Percentiles rank a stretch among this genome's conserved stretches.
Conservation (phyloP, 2,113 vertebrate species). For the Proteles cristata region DNA sequence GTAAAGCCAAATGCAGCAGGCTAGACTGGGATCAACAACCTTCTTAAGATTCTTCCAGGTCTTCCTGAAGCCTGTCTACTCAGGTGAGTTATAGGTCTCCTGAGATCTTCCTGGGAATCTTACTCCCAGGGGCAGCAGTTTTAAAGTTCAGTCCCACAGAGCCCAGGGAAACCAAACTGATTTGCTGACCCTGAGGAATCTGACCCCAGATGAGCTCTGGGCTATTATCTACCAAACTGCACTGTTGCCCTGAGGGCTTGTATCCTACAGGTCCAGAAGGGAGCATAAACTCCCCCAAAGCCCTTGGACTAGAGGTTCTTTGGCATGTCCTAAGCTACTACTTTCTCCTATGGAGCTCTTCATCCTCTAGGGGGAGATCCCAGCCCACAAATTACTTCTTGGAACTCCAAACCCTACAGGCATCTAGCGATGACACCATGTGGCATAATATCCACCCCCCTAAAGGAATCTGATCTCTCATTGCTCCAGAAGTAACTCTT, state of each 20-base stretch:
- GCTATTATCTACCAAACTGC: background rate
- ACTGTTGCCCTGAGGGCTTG: background rate
- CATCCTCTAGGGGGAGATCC: background rate
- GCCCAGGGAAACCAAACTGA: background rate
- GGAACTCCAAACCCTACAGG: background rate
- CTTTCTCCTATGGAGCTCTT: background rate
- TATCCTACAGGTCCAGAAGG: background rate
- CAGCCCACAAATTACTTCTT: background rate
- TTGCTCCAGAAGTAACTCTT: slow-evolving; percentile 18
- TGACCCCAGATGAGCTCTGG: background rate
- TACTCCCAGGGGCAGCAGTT: background rate
- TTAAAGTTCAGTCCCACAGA: background rate
- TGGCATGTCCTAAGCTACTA: background rate
- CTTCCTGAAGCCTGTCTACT: background rate
- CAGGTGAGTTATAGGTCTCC: background rate
- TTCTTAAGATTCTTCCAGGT: background rate
- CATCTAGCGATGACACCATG: background rate
- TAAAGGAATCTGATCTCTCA: background rate
- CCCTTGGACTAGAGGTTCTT: background rate
- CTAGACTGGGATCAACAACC: background rate
- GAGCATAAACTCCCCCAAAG: background rate
- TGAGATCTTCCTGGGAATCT: background rate
- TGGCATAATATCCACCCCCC: background rate
- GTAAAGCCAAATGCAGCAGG: background rate
- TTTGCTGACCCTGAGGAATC: background rate